Evolutionary conservation across 2,888 invertebrate genomes (phyloP).

Genomic region (Drosophila colorata): DNA sequence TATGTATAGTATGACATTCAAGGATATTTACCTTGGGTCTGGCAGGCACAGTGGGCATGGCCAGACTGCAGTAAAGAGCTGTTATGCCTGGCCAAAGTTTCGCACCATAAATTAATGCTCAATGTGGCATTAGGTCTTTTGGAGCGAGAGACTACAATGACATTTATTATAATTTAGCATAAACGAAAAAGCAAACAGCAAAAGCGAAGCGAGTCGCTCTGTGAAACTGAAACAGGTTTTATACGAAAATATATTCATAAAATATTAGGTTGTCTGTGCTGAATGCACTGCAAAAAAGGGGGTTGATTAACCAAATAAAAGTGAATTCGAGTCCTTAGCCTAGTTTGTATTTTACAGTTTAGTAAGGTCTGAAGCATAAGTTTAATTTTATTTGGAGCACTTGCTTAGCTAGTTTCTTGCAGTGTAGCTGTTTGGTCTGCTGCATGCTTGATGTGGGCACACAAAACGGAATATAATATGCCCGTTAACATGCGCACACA

Average conservation of each 20-base stretch:
- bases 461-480: constrained; percentile 67
- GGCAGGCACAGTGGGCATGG: constrained; percentile 6
- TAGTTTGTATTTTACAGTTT: neutral
- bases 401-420: constrained; percentile 30
- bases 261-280: constrained; percentile 31
- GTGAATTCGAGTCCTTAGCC: neutral
- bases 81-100: constrained; percentile 53
- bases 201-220: constrained; percentile 10
- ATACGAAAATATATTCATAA: constrained; percentile 45
- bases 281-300: constrained; percentile 14
- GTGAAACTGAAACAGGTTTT: constrained; percentile 11
- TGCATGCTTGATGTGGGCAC: constrained; percentile 40
- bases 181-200: constrained; percentile 33
- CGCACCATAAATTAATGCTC: constrained; percentile 73
- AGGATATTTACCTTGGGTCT: constrained; percentile 39
- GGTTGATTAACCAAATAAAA: neutral
- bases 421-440: constrained; percentile 35
- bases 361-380: neutral
- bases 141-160: constrained; percentile 63
- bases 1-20: constrained; percentile 37
- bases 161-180: constrained; percentile 80
- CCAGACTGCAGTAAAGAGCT: constrained; percentile 3
- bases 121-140: constrained; percentile 63
- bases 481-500: constrained; percentile 58
- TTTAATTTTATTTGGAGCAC: neutral